Percentiles rank a stretch among this genome's conserved stretches.
phyloP scores from a whole-genome alignment of 2,888 invertebrate genomes.

The Leptinotarsa rubiginosa region DNA sequence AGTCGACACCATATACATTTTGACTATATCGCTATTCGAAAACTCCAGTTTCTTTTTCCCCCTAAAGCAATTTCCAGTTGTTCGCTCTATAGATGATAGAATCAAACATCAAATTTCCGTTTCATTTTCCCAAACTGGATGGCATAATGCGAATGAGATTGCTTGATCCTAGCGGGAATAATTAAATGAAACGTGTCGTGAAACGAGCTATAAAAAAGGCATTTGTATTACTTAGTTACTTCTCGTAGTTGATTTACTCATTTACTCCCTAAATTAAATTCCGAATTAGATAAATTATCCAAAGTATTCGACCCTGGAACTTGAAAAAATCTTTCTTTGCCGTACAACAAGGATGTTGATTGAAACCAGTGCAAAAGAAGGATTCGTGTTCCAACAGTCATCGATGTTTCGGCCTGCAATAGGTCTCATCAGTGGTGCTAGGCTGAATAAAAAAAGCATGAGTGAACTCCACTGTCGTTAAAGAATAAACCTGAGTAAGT shows the following conservation, averaged over 20 bases:
- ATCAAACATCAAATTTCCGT: conserved; percentile 11
- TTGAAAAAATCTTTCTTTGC: too few relatives aligned
- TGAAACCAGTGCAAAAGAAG: too few relatives aligned
- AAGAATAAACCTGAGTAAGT: too few relatives aligned
- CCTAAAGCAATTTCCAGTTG: conserved; percentile 5
- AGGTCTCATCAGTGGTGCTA: too few relatives aligned
- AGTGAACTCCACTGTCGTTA: too few relatives aligned
- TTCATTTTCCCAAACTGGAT: neutral
- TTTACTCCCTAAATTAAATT: neutral
- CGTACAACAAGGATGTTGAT: too few relatives aligned
- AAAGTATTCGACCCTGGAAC: too few relatives aligned
- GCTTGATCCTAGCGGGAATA: neutral
- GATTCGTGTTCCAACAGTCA: too few relatives aligned
- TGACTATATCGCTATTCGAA: neutral
- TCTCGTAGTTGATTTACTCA: neutral
- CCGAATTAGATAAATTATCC: neutral
- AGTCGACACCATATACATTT: neutral
- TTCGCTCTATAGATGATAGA: neutral
- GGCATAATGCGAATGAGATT: conserved; percentile 1
- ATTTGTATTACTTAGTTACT: conserved; percentile 4
- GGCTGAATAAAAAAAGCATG: too few relatives aligned
- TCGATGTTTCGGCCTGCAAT: too few relatives aligned
- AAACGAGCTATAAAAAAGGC: neutral
- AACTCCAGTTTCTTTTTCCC: neutral
- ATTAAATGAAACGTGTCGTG: conserved; percentile 2